Conservation (phyloP, 2,888 invertebrate genomes). For the Tipula unca region DNA sequence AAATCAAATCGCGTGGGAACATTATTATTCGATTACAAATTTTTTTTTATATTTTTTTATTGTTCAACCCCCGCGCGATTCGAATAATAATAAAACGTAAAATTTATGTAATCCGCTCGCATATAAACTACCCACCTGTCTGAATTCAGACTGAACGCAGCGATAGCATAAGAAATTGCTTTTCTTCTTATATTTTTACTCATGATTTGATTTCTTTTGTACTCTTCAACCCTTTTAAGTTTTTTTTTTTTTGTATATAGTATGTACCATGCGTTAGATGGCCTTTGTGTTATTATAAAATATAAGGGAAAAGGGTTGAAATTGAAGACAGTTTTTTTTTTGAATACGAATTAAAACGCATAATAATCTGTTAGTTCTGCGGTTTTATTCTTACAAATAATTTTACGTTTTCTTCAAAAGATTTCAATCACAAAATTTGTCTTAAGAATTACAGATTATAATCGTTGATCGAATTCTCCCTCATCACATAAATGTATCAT, state of each 20-base stretch:
- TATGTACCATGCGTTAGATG: no score
- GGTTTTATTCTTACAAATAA: not conserved
- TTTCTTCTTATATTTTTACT: not conserved
- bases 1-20: constrained; percentile 14
- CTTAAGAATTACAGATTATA: not conserved
- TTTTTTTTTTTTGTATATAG: no score
- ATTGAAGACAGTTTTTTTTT: not conserved
- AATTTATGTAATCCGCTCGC: not conserved
- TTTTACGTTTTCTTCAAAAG: not conserved
- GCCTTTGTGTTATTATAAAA: not conserved
- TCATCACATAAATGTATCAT: not conserved
- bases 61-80: not conserved
- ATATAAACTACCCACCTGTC: not conserved
- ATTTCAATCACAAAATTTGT: not conserved
- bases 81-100: not conserved
- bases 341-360: not conserved
- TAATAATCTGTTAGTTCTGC: not conserved
- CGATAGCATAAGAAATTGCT: not conserved
- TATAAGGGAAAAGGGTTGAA: not conserved
- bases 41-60: not conserved
- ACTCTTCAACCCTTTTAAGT: not conserved
- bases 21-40: not conserved
- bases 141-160: not conserved
- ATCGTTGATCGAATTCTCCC: not conserved
- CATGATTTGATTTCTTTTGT: not conserved